Base-by-base conservation (phyloP, 2,888 invertebrate species). In the Drosophila villosipedis region DNA sequence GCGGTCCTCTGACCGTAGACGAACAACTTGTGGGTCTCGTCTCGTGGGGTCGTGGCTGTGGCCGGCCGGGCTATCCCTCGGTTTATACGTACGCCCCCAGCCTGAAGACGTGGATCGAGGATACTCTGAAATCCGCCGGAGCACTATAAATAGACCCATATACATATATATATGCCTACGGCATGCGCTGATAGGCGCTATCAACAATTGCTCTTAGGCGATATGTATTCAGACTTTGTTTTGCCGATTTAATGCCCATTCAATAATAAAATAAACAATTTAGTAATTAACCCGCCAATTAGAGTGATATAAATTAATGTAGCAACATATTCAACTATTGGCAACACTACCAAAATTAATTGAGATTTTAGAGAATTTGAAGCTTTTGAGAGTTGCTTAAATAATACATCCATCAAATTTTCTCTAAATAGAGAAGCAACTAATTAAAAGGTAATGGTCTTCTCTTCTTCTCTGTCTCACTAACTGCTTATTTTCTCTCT, bases 31-130 rank as follows among this genome's bases (percentile, higher is more conserved):
- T 92, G 33, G 93, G 94, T 6, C 86, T 94, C 28, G 94, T 94
- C 0, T 94, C 94, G 1, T 94, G 94, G 94, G 94, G 94, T 3
- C 91, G 93, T 30, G 94, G 94, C 1, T 94, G 94, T 78, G 94
- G 92, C 4, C 83, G 92, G 1, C 91, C 92, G 3, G 92, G 92
- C 67, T 94, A 92, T 75, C 94, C 94, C 0, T 92, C 94, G 3
- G 94, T 94, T 0, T 94, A 94, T 76, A 93, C 94, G 0, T 90
- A 92, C 70, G 92, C 94, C 1, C 82, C 86, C 10, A 77, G 86
- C 39, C 74, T 91, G 4, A 76, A 82, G 43, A 57, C 83, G 16
- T 93, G 92, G 92, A 92, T 92, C 68, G 82, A 83, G 16, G 84
- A 91, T 25, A 88, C 84, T 25, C 75, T 91, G 59, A 71, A 69